Conservation (phyloP, 1,140 invertebrate genomes). For the Micrasema minimum region DNA sequence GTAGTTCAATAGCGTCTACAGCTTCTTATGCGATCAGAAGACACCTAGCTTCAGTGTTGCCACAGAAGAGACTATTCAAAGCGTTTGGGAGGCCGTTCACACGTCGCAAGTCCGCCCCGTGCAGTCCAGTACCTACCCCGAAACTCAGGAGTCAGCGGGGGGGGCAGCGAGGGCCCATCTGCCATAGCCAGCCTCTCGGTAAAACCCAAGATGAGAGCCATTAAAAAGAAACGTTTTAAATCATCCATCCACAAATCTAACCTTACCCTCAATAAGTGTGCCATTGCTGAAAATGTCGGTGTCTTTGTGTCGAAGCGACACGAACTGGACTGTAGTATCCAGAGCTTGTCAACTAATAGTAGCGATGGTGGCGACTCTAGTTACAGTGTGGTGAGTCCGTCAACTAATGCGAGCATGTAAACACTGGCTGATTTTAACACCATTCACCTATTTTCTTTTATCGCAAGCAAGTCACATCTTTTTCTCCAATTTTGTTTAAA, state of each 20-base stretch:
- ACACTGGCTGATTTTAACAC: slow-evolving; percentile 13
- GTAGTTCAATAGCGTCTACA: slow-evolving; percentile 56
- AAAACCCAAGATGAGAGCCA: slow-evolving; percentile 58
- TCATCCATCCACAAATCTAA: slow-evolving; percentile 26
- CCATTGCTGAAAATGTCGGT: slow-evolving; percentile 32
- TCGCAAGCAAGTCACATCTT: background rate
- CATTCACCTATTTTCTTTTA: slow-evolving; percentile 5
- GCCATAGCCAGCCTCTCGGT: slow-evolving; percentile 49
- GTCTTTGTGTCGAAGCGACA: slow-evolving; percentile 41
- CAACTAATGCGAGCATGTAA: slow-evolving; percentile 35
- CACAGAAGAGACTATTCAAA: slow-evolving; percentile 67
- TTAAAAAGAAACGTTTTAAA: slow-evolving; percentile 56
- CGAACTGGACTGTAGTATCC: slow-evolving; percentile 37
- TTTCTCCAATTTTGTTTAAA: too few species aligned
- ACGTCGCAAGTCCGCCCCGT: slow-evolving; percentile 73
- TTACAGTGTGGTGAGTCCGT: slow-evolving; percentile 51
- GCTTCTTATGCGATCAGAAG: slow-evolving; percentile 62
- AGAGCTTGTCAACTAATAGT: slow-evolving; percentile 47
- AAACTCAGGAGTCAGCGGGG: slow-evolving; percentile 63
- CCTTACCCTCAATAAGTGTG: slow-evolving; percentile 31
- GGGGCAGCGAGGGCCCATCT: slow-evolving; percentile 64
- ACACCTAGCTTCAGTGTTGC: slow-evolving; percentile 64
- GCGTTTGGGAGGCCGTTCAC: slow-evolving; percentile 71
- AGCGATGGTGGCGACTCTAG: slow-evolving; percentile 39
- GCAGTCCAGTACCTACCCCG: slow-evolving; percentile 68